Percentiles rank a stretch among this genome's conserved stretches.
Evolutionary conservation across 37 sponge, comb jelly and placozoan genomes (phyloP).

Genomic region (Spongilla lacustris): DNA sequence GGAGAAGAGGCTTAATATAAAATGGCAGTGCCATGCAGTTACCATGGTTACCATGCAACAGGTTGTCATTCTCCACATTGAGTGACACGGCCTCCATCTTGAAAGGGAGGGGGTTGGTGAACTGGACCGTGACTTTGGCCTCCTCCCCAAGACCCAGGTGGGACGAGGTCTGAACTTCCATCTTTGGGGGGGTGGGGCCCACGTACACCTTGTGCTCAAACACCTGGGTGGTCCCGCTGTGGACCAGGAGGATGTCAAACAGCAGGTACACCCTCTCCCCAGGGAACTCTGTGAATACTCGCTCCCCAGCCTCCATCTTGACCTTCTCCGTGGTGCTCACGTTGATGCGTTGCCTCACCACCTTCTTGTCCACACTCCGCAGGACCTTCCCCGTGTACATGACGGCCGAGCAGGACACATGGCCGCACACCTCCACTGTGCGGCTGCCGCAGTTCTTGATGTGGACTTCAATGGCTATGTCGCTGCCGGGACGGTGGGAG

Average conservation of each 20-base stretch:
- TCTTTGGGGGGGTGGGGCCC: conserved; percentile 10
- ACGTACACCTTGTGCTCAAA: conserved; percentile 24
- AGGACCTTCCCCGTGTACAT: conserved; percentile 17
- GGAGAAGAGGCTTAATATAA: no score
- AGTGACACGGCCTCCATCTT: conserved; percentile 42
- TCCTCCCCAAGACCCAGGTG: conserved; percentile 11
- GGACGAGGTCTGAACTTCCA: conserved; percentile 13
- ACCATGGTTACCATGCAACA: conserved; percentile 15
- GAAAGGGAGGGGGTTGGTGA: conserved; percentile 47
- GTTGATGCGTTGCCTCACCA: background rate
- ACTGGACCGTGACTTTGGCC: conserved; percentile 4
- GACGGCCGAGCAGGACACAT: conserved; percentile 13
- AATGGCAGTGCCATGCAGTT: background rate
- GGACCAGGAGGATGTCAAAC: conserved; percentile 26
- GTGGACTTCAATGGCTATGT: conserved; percentile 22
- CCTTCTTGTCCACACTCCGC: background rate
- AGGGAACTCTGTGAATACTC: conserved; percentile 29
- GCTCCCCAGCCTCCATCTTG: conserved; percentile 12
- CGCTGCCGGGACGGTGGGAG: conserved; percentile 15
- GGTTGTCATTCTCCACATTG: conserved; percentile 35
- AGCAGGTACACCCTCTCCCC: conserved; percentile 42
- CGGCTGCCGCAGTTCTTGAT: background rate
- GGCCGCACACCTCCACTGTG: background rate
- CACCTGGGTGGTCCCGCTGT: conserved; percentile 28
- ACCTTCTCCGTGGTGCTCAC: conserved; percentile 17